These are phyloP conservation scores for Drosophila aff. DNA, from an alignment of 1,140 invertebrate species.

Conservation along the genomic window DNA sequence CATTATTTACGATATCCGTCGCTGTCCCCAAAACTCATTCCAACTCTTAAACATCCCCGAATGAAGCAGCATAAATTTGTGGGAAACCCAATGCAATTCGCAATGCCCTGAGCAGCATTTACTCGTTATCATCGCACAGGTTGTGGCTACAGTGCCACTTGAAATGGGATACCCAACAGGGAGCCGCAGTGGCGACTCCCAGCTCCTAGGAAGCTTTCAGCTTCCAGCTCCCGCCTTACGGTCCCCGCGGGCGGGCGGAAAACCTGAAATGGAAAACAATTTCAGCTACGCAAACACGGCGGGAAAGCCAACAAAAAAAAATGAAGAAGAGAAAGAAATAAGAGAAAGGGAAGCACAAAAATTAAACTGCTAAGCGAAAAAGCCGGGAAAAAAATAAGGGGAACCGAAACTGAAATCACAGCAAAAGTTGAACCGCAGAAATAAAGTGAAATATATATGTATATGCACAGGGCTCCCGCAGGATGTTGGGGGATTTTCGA, in stretches of 20 bases:
- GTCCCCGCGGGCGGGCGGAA: conserved; percentile 36
- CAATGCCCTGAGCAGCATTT: conserved; percentile 62
- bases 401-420: conserved; percentile 44
- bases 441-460: conserved; percentile 37
- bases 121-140: conserved; percentile 62
- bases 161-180: conserved; percentile 63
- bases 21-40: conserved; percentile 14
- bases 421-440: conserved; percentile 44
- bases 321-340: conserved; percentile 1
- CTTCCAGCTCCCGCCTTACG: conserved; percentile 13
- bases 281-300: conserved; percentile 74
- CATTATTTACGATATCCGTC: conserved; percentile 11
- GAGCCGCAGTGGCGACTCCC: conserved; percentile 45
- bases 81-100: conserved; percentile 65
- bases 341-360: conserved; percentile 61
- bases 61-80: conserved; percentile 45
- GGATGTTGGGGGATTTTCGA: conserved; percentile 23
- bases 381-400: conserved; percentile 14
- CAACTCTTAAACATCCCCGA: conserved; percentile 2
- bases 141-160: conserved; percentile 55
- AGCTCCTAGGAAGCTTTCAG: background rate
- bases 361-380: conserved; percentile 68
- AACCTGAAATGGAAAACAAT: conserved; percentile 81
- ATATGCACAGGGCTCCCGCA: conserved; percentile 13
- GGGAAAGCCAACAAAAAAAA: conserved; percentile 29